Percentiles rank a stretch among this genome's conserved stretches.
These are phyloP conservation scores for Ivindomyrus marchei DNA, from an alignment of 2,113 vertebrate genomes.

Conservation along the genomic window DNA sequence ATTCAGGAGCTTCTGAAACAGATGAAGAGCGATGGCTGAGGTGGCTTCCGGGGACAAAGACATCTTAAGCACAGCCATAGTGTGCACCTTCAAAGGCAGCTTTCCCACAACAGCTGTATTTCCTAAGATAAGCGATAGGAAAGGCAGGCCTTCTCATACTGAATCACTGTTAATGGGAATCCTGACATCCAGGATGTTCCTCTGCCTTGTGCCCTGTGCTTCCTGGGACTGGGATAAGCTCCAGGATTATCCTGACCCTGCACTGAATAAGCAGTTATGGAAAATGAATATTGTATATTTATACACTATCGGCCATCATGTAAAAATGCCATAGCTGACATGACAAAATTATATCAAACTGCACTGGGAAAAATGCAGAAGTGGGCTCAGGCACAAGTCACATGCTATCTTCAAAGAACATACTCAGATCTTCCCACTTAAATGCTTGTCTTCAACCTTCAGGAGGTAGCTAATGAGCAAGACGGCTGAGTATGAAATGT, in stretches of 20 bases:
- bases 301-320: neutral
- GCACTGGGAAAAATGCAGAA: neutral
- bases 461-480: neutral
- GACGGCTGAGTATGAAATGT: too few relatives aligned
- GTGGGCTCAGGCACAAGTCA: neutral
- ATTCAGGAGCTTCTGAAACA: neutral
- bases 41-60: neutral
- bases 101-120: neutral
- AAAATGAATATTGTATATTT: neutral
- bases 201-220: neutral
- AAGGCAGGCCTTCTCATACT: neutral
- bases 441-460: neutral
- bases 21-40: neutral
- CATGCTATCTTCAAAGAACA: neutral
- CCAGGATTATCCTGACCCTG: neutral
- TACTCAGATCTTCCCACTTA: neutral
- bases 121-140: neutral
- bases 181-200: neutral
- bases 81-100: neutral
- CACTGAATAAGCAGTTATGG: neutral
- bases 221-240: neutral
- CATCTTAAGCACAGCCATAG: neutral
- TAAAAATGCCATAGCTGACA: neutral
- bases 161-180: neutral
- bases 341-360: neutral